Conservation (phyloP, 2,113 vertebrate species). For the Neodon shergylaensis region DNA sequence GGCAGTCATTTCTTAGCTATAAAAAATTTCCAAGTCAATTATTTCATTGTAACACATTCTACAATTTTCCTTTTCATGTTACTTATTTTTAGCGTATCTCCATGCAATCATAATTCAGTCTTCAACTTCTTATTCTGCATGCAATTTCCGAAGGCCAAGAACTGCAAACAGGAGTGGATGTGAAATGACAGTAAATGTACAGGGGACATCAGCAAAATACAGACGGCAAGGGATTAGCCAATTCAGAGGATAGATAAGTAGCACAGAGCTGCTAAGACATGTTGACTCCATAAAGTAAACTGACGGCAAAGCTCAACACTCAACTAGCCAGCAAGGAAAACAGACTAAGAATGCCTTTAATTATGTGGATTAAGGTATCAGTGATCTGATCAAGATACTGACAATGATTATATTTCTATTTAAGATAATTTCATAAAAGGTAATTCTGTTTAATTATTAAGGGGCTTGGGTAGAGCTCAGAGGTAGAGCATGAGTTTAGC, state of each 20-base stretch:
- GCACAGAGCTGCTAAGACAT: conserved; percentile 65
- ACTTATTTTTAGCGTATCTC: conserved; percentile 60
- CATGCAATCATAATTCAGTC: conserved; percentile 72
- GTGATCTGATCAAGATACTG: neutral
- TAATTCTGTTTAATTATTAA: conserved; percentile 26
- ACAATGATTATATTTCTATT: conserved; percentile 6
- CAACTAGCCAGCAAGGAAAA: conserved; percentile 52
- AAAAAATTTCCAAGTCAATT: conserved; percentile 58
- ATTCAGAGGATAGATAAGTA: conserved; percentile 75
- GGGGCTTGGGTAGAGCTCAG: neutral
- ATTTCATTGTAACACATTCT: conserved; percentile 58
- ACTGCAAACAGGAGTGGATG: conserved; percentile 77
- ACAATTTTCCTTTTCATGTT: conserved; percentile 19
- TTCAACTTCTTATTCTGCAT: conserved; percentile 74
- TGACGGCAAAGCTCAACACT: conserved; percentile 36
- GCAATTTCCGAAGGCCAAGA: conserved; percentile 74
- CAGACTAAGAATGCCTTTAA: conserved; percentile 20
- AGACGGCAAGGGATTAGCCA: conserved; percentile 75
- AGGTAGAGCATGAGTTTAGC: neutral
- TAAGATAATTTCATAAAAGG: conserved; percentile 46
- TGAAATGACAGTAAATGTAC: conserved; percentile 73
- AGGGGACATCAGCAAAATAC: conserved; percentile 72
- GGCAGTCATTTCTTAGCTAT: conserved; percentile 57
- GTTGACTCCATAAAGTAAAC: conserved; percentile 50
- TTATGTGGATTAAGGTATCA: neutral